phyloP scores from a whole-genome alignment of 2,888 invertebrate genomes.

The Parnassius glacialis region DNA sequence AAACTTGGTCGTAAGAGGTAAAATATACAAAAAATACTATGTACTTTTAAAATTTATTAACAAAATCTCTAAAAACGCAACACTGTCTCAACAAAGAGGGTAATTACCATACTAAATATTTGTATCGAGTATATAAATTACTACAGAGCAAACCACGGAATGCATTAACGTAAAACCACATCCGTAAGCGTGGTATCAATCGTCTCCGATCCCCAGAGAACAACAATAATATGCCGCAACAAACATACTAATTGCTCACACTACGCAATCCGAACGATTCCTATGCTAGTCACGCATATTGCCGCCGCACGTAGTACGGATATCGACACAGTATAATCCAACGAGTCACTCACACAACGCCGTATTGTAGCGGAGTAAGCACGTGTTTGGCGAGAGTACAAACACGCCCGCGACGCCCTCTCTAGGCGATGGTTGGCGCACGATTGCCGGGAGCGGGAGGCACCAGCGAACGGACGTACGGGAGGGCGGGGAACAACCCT shows the following conservation, averaged over 20 bases:
- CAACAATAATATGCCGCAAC: slow-evolving; percentile 65
- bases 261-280: slow-evolving; percentile 54
- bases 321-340: slow-evolving; percentile 56
- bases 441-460: slow-evolving; percentile 64
- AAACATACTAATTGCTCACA: slow-evolving; percentile 70
- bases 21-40: background rate
- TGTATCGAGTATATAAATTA: background rate
- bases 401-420: slow-evolving; percentile 62
- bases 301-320: slow-evolving; percentile 36
- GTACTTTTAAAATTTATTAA: too few relatives aligned
- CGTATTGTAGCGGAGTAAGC: slow-evolving; percentile 46
- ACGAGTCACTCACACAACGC: slow-evolving; percentile 64
- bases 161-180: slow-evolving; percentile 51
- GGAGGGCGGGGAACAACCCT: slow-evolving; percentile 71
- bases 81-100: background rate
- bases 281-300: slow-evolving; percentile 69
- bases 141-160: slow-evolving; percentile 35
- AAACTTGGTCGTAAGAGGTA: background rate
- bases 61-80: too few relatives aligned
- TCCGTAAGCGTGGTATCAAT: slow-evolving; percentile 57
- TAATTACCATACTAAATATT: background rate
- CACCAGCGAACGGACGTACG: slow-evolving; percentile 39
- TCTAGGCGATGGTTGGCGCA: slow-evolving; percentile 74
- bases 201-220: slow-evolving; percentile 55
- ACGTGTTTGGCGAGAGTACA: slow-evolving; percentile 54